Conservation (phyloP, 2,888 invertebrate species). For the Lasiommata megera region DNA sequence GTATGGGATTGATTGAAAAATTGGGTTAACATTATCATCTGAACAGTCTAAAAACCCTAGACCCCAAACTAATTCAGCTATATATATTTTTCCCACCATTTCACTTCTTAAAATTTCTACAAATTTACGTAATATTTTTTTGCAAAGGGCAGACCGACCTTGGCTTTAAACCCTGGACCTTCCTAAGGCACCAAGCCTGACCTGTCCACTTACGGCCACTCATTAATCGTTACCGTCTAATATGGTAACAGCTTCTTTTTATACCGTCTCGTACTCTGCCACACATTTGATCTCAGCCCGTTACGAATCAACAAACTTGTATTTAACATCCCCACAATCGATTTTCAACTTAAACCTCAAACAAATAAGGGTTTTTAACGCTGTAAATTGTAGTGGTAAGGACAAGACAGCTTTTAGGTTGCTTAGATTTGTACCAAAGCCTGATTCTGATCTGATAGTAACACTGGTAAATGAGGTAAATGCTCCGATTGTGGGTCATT, state of each 20-base stretch:
- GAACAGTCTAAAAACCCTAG: too few species aligned
- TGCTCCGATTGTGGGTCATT: constrained; percentile 8
- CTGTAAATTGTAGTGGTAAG: not conserved
- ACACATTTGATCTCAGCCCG: constrained; percentile 59
- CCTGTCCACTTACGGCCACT: constrained; percentile 45
- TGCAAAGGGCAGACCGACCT: constrained; percentile 27
- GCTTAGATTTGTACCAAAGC: constrained; percentile 15
- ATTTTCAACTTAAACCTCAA: constrained; percentile 9
- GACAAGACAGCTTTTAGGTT: constrained; percentile 26
- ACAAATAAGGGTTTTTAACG: constrained; percentile 14
- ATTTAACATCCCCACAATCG: not conserved
- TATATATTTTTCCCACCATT: too few species aligned
- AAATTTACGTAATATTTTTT: too few species aligned
- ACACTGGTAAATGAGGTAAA: constrained; percentile 3
- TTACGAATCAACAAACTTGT: constrained; percentile 41
- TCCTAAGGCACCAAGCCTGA: constrained; percentile 24
- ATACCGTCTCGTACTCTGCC: constrained; percentile 44
- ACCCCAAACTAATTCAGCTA: too few species aligned
- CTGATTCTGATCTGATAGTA: constrained; percentile 10
- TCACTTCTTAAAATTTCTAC: too few species aligned
- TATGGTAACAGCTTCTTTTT: constrained; percentile 63
- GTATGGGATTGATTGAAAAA: too few species aligned
- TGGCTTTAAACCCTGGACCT: constrained; percentile 31
- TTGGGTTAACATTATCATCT: too few species aligned
- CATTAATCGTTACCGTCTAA: constrained; percentile 61